Evolutionary conservation across 2,797 vertebrate genomes (phyloP).

Genomic region (Etheostoma perlongum): DNA sequence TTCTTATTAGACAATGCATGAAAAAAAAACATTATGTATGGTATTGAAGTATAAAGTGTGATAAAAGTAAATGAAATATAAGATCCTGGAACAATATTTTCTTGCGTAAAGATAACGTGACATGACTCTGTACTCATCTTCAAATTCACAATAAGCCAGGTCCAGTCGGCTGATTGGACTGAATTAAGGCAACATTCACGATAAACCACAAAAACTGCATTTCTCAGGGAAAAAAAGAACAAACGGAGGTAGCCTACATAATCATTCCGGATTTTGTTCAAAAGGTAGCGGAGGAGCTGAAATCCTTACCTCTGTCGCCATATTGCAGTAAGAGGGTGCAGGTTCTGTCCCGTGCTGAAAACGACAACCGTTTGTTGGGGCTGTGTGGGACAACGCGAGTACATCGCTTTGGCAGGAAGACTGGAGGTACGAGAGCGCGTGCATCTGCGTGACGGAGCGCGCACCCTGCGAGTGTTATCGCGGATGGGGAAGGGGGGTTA

Average conservation of each 20-base stretch:
- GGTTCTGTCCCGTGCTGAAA: conserved; percentile 77
- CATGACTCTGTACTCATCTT: conserved; percentile 5
- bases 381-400: conserved; percentile 67
- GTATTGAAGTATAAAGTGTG: neutral
- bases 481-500: conserved; percentile 1
- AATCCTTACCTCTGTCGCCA: conserved; percentile 87
- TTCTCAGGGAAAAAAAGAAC: neutral
- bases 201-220: conserved; percentile 22
- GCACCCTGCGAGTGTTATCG: conserved; percentile 12
- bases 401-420: conserved; percentile 38
- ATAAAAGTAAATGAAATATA: conserved; percentile 34
- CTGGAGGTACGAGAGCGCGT: conserved; percentile 43
- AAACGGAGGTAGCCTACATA: neutral
- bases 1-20: neutral
- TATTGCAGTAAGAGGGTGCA: conserved; percentile 73
- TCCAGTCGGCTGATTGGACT: conserved; percentile 7
- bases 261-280: neutral
- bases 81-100: neutral
- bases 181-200: conserved; percentile 19
- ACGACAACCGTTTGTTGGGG: conserved; percentile 63
- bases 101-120: neutral
- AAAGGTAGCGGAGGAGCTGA: neutral
- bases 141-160: neutral
- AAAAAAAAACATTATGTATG: neutral
- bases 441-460: conserved; percentile 30